Evolutionary conservation across 2,797 vertebrate species (phyloP), one percentile per base, ranked within the genome.

Genomic region (Molossus alvarezi): DNA sequence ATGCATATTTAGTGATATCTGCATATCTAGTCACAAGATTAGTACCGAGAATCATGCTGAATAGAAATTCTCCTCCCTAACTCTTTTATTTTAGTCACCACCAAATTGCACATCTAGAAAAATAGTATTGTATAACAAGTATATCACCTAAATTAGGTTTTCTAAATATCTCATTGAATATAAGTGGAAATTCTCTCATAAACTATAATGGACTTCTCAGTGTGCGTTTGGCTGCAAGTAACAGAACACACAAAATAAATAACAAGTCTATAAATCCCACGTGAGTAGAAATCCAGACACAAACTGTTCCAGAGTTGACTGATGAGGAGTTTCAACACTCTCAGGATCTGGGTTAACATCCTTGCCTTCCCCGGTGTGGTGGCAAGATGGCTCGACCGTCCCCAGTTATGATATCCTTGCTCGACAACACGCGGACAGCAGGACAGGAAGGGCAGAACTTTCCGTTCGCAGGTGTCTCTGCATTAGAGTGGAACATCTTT

Each of bases 71-170:
- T 75, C 17, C 33, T 58, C 27, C 58, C 80, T 64, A 72, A 55
- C 5, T 76, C 15, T 18, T 33, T 85, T 48, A 18, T 48, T 51
- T 86, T 51, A 93, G 25, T 13, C 25, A 77, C 5, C 53, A 73
- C 9, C 18, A 23, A 69, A 41, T 83, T 89, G 69, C 33, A 73
- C 72, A 73, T 48, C 29, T 85, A 90, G 55, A 67, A 93, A 94
- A 90, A 62, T 53, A 77, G 1, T 10, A 20, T 20, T 81, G 7
- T 18, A 12, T 94, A 29, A 48, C 11, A 93, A 69, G 37, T 20
- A 8, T 9, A 71, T 51, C 45, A 45, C 27, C 17, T 65, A 45
- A 76, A 25, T 94, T 60, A 71, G 15, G 5, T 25, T 65, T 95
- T 76, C 64, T 20, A 57, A 93, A 88, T 23, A 67, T 64, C 21